phyloP scores from a whole-genome alignment of 1,140 invertebrate genomes.

The Brachionus paranguensis region DNA sequence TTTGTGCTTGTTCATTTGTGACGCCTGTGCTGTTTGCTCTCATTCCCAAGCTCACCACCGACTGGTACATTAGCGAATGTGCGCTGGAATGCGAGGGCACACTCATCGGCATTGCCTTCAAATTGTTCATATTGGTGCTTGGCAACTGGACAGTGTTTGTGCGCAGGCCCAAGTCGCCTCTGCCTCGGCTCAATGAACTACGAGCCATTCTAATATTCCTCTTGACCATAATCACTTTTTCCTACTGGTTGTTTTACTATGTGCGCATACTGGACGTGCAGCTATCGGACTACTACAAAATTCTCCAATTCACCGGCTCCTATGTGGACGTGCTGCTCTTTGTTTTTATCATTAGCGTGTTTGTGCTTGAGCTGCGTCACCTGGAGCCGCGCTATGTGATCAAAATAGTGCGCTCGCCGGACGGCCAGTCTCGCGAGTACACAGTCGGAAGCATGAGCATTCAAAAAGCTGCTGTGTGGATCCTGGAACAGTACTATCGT shows the following conservation, averaged over 20 bases:
- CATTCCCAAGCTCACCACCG: not conserved
- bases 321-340: constrained; percentile 85
- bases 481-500: constrained; percentile 87
- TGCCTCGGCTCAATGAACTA: constrained; percentile 87
- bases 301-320: constrained; percentile 82
- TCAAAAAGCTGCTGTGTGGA: constrained; percentile 85
- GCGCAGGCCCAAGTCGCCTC: constrained; percentile 62
- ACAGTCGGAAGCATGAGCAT: constrained; percentile 73
- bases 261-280: constrained; percentile 67
- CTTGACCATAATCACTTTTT: constrained; percentile 83
- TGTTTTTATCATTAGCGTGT: constrained; percentile 85
- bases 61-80: constrained; percentile 58
- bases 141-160: constrained; percentile 78
- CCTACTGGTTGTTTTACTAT: constrained; percentile 94
- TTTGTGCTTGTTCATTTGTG: not conserved
- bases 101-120: constrained; percentile 81
- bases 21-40: not conserved
- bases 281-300: constrained; percentile 56
- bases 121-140: constrained; percentile 78
- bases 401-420: constrained; percentile 83
- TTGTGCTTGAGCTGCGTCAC: constrained; percentile 84
- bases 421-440: constrained; percentile 70
- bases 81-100: constrained; percentile 81
- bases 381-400: constrained; percentile 80
- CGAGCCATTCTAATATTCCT: constrained; percentile 77